Evolutionary conservation across 2,888 invertebrate genomes (phyloP), one percentile per base, ranked within the genome.

Genomic region (Cheilosia urbana): DNA sequence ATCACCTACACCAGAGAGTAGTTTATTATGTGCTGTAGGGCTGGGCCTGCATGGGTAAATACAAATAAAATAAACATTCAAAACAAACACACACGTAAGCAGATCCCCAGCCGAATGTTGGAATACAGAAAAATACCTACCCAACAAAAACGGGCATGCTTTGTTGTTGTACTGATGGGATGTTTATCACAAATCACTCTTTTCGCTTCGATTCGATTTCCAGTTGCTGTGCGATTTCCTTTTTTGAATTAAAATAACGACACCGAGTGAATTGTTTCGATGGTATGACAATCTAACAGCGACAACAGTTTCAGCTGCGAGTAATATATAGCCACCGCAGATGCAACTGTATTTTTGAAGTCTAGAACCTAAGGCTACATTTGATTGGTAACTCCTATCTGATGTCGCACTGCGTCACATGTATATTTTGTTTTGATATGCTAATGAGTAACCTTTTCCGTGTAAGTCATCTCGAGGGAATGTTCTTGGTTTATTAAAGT

Each of bases 21-120:
- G 60, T 80, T 75, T 51, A 63, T 76, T 76, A 37, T 76, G n/a
- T 57, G 69, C 68, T 63, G 51, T 34, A 63, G 58, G 13, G 77
- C n/a, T 7, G 69, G 24, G 57, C 49, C 30, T 49, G 42, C 57
- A 47, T 62, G 49, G n/a, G 24, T 69, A 75, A 71, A 58, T 27
- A 9, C 5, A 24, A 51, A 7, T 49, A 21, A 49, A 4, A 24
- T 51, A 51, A 51, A 51, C 51, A 51, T 51, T 69, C 68, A 24
- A 68, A 80, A 57, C 34, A 34, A 34, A 66, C 65, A 63, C 63
- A 65, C 68, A 40, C 27, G 30, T 47, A 55, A 17, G n/a, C 17
- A 24, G 7, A 60, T n/a, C n/a, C 19, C 30, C 45, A 21, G n/a
- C 45, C 58, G 71, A 77, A 42, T 42, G 60, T 40, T 53, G 71